Conservation (phyloP, 2,113 vertebrate genomes). For the Elaphurus davidianus region DNA sequence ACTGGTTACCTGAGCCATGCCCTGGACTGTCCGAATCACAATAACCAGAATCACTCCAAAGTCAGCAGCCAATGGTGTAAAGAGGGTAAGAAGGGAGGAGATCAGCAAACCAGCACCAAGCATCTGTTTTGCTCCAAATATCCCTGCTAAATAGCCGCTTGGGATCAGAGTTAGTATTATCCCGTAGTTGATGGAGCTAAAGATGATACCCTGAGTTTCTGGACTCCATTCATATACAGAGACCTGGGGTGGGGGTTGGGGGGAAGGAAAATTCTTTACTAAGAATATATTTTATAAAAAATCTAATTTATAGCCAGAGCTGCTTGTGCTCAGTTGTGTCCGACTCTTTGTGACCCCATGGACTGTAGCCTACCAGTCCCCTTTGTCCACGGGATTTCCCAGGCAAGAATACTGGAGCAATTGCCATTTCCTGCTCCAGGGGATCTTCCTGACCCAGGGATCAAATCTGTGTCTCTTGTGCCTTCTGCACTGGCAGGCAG, state of each 20-base stretch:
- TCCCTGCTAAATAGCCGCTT: constrained; percentile 87
- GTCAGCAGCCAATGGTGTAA: constrained; percentile 84
- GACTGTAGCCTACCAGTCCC: not conserved
- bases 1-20: constrained; percentile 74
- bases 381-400: not conserved
- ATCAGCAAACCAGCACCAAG: constrained; percentile 85
- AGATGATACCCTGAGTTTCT: constrained; percentile 85
- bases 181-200: constrained; percentile 89
- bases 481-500: not conserved
- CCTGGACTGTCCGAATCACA: constrained; percentile 57
- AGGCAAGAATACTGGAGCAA: not conserved
- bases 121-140: constrained; percentile 83
- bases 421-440: not conserved
- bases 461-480: not conserved
- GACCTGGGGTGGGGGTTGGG: not conserved
- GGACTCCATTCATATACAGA: constrained; percentile 70
- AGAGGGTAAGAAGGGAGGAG: constrained; percentile 85
- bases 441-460: not conserved
- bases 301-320: not conserved
- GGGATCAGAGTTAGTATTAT: constrained; percentile 88
- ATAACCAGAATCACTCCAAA: constrained; percentile 75
- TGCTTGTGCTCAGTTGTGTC: not conserved
- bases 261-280: not conserved
- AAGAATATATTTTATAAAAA: not conserved
- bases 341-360: not conserved